Base-by-base conservation (phyloP, 2,888 invertebrate genomes). In the Callosobruchus maculatus region DNA sequence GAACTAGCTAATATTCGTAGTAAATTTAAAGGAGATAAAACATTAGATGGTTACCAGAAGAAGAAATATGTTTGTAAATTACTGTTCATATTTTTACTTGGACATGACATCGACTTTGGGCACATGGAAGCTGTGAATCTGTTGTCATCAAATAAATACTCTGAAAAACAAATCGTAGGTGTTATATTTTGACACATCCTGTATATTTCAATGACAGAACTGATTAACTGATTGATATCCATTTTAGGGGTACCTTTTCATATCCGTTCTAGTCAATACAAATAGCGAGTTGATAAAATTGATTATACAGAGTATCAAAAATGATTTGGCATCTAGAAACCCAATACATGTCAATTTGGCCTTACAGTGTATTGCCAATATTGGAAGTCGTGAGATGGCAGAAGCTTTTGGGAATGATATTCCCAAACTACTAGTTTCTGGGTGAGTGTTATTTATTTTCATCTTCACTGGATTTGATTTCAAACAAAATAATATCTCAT, bases 41-140 rank as follows among this genome's bases (percentile, higher is more conserved):
- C 99, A 71, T 90, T 99, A 76, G 99, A 99, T 90, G 99, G 99
- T 68, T 99, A 99, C 89, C 99, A 99, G 87, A 99, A 99, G 92
- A 99, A 99, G 91, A 99, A 99, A 90, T 99, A 99, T 91, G 99
- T 99, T 77, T 99, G 99, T 90, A 99, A 99, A 89, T 90, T 99
- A 81, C 90, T 99, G 80, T 99, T 99, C 90, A 99, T 99, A 87
- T 99, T 99, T 89, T 91, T 99, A 80, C 93, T 99, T 83, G 99
- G 99, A 80, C 99, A 99, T 89, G 99, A 99, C 89, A 99, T 99
- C 87, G 99, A 99, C 89, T 99, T 99, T 88, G 99, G 99, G 78
- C 99, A 99, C 89, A 99, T 99, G 99, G 99, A 99, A 89, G 99
- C 99, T 72, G 99, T 99, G 82, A 99, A 99, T 88, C 90, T 99